phyloP scores from a whole-genome alignment of 2,888 invertebrate species.

The Scaptomyza caliginosa region DNA sequence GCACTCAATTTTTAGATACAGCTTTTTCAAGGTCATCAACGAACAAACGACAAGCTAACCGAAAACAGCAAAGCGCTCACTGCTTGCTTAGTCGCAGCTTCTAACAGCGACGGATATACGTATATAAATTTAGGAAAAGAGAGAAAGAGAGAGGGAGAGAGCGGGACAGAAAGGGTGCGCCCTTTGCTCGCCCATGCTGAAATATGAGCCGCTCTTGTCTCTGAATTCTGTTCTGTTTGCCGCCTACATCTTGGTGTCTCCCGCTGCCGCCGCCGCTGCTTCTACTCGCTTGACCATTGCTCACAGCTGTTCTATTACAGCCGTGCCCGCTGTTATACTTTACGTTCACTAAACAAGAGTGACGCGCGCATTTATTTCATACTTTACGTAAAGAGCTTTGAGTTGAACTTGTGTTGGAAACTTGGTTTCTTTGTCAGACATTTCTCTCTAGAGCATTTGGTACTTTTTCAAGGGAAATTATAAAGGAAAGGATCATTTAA shows the following conservation, averaged over 20 bases:
- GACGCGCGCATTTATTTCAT: slow-evolving; percentile 43
- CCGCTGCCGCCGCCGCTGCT: neutral
- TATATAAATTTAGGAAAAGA: neutral
- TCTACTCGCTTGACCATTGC: slow-evolving; percentile 16
- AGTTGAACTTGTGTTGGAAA: slow-evolving; percentile 25
- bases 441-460: too few species aligned
- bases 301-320: slow-evolving; percentile 6
- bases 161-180: slow-evolving; percentile 10
- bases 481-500: too few species aligned
- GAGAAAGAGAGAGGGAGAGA: neutral
- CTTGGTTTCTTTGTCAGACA: too few species aligned
- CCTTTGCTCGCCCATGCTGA: slow-evolving; percentile 34
- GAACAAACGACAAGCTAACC: slow-evolving; percentile 72
- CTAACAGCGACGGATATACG: slow-evolving; percentile 30
- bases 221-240: neutral
- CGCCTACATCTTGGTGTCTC: neutral
- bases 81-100: slow-evolving; percentile 58
- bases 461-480: too few species aligned
- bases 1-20: slow-evolving; percentile 84
- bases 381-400: slow-evolving; percentile 57
- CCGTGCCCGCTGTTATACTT: neutral
- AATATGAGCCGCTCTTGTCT: slow-evolving; percentile 48
- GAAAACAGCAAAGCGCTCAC: slow-evolving; percentile 54
- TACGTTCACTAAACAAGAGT: slow-evolving; percentile 25
- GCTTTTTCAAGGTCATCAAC: slow-evolving; percentile 84